Conservation (phyloP, 2,888 invertebrate genomes). For the Hydraecia micacea region DNA sequence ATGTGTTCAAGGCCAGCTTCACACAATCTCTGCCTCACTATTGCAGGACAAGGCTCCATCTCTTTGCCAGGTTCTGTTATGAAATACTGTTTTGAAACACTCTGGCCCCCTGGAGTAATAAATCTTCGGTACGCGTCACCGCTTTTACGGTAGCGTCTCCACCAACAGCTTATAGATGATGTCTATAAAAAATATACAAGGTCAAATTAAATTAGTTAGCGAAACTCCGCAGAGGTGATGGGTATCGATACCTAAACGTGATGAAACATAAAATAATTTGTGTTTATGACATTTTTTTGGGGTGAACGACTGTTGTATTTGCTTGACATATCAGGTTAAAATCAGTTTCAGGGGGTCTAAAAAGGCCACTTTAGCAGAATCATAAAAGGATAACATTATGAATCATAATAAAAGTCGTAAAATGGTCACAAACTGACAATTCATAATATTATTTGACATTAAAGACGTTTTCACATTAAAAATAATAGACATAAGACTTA, state of each 20-base stretch:
- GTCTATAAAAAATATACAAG: not conserved
- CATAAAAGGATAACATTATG: no score
- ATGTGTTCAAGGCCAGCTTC: constrained; percentile 16
- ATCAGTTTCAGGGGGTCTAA: no score
- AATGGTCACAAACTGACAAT: no score
- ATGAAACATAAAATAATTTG: no score
- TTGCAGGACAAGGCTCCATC: not conserved
- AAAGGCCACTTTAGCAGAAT: no score
- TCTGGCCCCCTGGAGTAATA: accelerated
- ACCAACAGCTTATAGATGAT: constrained; percentile 4
- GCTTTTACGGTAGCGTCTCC: constrained; percentile 13
- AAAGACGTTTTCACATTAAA: not conserved
- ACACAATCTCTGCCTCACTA: not conserved
- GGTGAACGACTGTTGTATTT: no score
- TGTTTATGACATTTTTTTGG: no score
- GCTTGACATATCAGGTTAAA: not conserved
- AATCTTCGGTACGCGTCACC: not conserved
- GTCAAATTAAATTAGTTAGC: not conserved
- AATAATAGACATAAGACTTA: not conserved
- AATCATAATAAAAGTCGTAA: no score
- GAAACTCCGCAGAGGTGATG: no score
- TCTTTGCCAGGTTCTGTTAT: not conserved
- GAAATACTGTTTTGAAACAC: not conserved
- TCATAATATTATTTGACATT: no score
- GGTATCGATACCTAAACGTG: no score